Evolutionary conservation across 23 tunicate species (phyloP), one percentile per base, ranked within the genome.

Genomic region (Corella eumyota): DNA sequence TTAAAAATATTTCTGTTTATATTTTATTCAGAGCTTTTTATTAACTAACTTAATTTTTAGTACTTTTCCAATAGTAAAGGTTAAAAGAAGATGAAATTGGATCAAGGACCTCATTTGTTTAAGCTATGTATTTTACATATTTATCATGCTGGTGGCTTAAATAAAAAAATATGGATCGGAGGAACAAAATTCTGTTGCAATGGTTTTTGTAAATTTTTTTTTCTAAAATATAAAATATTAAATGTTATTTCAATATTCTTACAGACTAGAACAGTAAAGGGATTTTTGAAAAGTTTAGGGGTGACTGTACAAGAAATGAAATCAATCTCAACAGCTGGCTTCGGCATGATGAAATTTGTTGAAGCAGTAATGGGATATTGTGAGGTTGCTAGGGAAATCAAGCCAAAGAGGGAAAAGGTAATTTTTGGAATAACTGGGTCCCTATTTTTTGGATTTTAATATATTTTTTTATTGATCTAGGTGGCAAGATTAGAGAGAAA

Each of bases 311-410:
- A 52, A 20, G 99, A 93, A 36, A 93, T 93, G 99, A 84, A 85
- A 36, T 56, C 80, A 26, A 93, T 93, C 20, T 84, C 95, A 20
- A 84, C 84, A 15, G 99, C 99, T 32, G 99, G 99, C 11, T 79
- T 59, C 66, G 99, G 99, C 1, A 93, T 93, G 99, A 93, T 93
- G 99, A 84, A 85, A 70, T 93, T 93, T 40, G 99, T 93, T 25
- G 95, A 84, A 66, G 99, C 99, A 25, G 99, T 93, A 50, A 93
- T 93, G 99, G 99, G 99, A 13, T 93, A 93, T 53, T 93, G 99
- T 61, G 99, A 93, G n/a, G 99, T 93, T 7, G 99, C 99, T 0
- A 68, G 99, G 61, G 99, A 93, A 63, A 93, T 93, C 33, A 93
- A 93, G 69, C 99, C 99, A 17, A 93, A 93, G 60, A 56, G 99